Percentiles rank a stretch among this genome's conserved stretches.
These are phyloP conservation scores for Tapera naevia DNA, from an alignment of 2,797 vertebrate genomes.

Conservation along the genomic window DNA sequence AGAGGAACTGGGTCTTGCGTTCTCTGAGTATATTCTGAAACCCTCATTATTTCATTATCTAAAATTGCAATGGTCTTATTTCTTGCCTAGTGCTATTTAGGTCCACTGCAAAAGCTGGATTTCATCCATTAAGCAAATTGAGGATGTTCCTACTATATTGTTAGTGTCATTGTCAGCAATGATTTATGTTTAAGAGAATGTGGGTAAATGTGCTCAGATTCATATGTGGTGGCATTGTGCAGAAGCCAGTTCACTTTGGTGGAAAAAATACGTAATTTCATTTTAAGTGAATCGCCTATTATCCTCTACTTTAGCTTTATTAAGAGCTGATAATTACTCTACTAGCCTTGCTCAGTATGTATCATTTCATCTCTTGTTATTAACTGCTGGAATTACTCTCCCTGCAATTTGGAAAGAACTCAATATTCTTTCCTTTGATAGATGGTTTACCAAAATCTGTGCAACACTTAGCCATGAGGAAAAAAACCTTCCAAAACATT, in stretches of 20 bases:
- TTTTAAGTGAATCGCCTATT: not conserved
- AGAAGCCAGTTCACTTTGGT: not conserved
- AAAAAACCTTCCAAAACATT: not conserved
- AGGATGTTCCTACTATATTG: not conserved
- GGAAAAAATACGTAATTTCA: not conserved
- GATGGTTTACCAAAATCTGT: conserved; percentile 9
- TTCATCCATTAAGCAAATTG: conserved; percentile 7
- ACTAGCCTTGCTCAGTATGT: not conserved
- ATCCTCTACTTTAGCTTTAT: conserved; percentile 30
- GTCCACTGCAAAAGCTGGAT: not conserved
- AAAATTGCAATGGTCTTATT: not conserved
- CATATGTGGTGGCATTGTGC: not conserved
- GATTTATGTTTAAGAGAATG: conserved; percentile 1
- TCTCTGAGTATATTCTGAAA: not conserved
- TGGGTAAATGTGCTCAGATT: not conserved
- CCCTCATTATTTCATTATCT: not conserved
- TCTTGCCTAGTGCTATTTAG: not conserved
- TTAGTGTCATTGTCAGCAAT: conserved; percentile 7
- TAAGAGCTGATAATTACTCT: conserved; percentile 19
- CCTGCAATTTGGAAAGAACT: not conserved
- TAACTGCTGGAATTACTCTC: not conserved
- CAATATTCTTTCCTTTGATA: not conserved
- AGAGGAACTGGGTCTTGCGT: not conserved
- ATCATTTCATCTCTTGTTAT: conserved; percentile 20
- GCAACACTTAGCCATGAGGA: not conserved